Conservation (phyloP, 2,797 vertebrate species). For the Microchirus variegatus region DNA sequence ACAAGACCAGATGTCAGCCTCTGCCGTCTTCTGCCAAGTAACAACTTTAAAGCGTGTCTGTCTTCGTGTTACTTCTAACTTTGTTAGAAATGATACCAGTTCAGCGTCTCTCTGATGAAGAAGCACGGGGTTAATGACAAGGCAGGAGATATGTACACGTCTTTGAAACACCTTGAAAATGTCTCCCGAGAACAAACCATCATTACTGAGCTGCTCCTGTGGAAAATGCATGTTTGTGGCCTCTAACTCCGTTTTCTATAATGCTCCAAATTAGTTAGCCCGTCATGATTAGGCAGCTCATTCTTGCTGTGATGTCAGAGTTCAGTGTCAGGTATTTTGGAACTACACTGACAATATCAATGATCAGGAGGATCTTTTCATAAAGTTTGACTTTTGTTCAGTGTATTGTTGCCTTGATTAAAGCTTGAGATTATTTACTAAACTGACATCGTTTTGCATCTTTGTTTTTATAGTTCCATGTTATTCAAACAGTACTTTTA, state of each 20-base stretch:
- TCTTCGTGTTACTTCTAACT: slow-evolving; percentile 54
- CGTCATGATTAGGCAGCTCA: slow-evolving; percentile 1
- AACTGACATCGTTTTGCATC: too few relatives aligned
- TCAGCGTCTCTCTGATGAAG: slow-evolving; percentile 54
- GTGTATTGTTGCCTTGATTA: too few relatives aligned
- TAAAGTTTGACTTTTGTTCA: too few relatives aligned
- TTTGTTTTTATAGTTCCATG: too few relatives aligned
- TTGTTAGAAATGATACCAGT: slow-evolving; percentile 61
- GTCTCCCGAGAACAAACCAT: slow-evolving; percentile 45
- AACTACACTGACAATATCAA: too few relatives aligned
- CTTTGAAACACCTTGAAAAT: slow-evolving; percentile 48
- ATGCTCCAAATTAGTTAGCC: slow-evolving; percentile 38
- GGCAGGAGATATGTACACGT: slow-evolving; percentile 30
- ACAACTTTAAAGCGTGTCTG: slow-evolving; percentile 45
- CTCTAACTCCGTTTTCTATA: slow-evolving; percentile 57
- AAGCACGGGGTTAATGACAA: slow-evolving; percentile 63
- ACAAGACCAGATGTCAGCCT: slow-evolving; percentile 68
- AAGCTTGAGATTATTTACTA: too few relatives aligned
- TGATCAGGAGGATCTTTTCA: too few relatives aligned
- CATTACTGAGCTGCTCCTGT: slow-evolving; percentile 29
- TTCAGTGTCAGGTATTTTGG: too few relatives aligned
- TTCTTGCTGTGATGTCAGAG: too few relatives aligned
- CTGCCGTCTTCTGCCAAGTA: slow-evolving; percentile 45
- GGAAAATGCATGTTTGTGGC: slow-evolving; percentile 48
- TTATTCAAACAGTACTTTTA: too few relatives aligned